Conservation (phyloP, 2,888 invertebrate genomes). For the Acrobasis suavella region DNA sequence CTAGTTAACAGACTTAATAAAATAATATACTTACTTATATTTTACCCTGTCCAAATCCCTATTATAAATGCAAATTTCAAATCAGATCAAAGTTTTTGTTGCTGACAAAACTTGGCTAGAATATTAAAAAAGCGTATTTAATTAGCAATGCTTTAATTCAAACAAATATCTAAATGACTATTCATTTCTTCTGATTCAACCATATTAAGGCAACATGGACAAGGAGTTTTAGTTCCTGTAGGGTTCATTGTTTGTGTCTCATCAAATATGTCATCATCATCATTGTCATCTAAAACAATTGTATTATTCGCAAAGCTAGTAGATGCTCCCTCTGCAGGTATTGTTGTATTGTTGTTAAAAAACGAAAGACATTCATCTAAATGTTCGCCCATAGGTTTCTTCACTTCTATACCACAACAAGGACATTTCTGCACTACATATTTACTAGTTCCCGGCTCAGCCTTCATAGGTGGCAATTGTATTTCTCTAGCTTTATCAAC, state of each 20-base stretch:
- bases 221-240: slow-evolving; percentile 75
- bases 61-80: not conserved
- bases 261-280: slow-evolving; percentile 60
- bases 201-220: slow-evolving; percentile 83
- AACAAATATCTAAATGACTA: slow-evolving; percentile 80
- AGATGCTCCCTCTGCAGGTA: slow-evolving; percentile 56
- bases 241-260: slow-evolving; percentile 65
- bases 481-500: slow-evolving; percentile 30
- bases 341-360: slow-evolving; percentile 68
- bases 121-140: not conserved
- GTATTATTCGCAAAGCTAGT: slow-evolving; percentile 46
- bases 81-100: too few species aligned
- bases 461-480: slow-evolving; percentile 40
- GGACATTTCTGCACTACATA: slow-evolving; percentile 58
- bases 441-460: slow-evolving; percentile 41
- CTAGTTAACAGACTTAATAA: too few species aligned
- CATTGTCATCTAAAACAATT: slow-evolving; percentile 56
- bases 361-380: slow-evolving; percentile 77
- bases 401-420: slow-evolving; percentile 62
- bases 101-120: too few species aligned
- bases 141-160: slow-evolving; percentile 37
- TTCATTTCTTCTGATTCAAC: slow-evolving; percentile 80
- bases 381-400: slow-evolving; percentile 65
- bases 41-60: too few species aligned
- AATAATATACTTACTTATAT: too few species aligned